Evolutionary conservation across 2,113 vertebrate species (phyloP), one percentile per base, ranked within the genome.

Genomic region (Tyto alba): DNA sequence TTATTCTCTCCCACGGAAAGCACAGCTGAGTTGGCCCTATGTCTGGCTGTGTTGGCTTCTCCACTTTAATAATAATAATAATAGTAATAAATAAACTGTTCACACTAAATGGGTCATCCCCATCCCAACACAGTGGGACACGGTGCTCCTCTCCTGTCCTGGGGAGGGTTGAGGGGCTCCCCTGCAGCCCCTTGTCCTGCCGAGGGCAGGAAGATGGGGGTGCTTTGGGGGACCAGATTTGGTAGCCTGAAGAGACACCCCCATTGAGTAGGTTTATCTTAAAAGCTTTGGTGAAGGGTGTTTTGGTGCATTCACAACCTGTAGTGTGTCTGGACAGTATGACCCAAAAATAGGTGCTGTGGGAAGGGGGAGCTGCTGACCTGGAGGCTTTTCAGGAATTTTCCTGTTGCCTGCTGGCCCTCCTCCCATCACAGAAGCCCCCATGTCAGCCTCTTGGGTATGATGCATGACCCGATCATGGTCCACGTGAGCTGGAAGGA

Each of bases 1-100:
- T 97, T 97, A 93, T 97, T 92, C 94, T 97, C 95, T 96, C 93
- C 96, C 64, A 86, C 62, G n/a, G 93, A 96, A 94, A 81, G 71
- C 66, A 17, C 75, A 77, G 94, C 80, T 96, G 89, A 96, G 62
- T 85, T 69, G 89, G 71, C 85, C 83, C 82, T 68, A 5, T 6
- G 45, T 79, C 85, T 96, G 89, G 71, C 89, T 95, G 59, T 72
- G 85, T 92, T 95, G 95, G 94, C 92, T 96, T 89, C 72, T 86
- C 48, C 45, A 43, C 84, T 85, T 91, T 57, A 84, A 50, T 47
- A 85, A 66, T 62, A 85, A 57, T 62, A 85, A 62, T 72, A 90
- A 93, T 48, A 85, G 82, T 40, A 95, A 94, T 43, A 95, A 94
- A 93, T 68, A 93, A 86, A 52, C 80, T 94, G 63, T 93, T 81